Conservation (phyloP, 2,888 invertebrate genomes). For the Theretra japonica region DNA sequence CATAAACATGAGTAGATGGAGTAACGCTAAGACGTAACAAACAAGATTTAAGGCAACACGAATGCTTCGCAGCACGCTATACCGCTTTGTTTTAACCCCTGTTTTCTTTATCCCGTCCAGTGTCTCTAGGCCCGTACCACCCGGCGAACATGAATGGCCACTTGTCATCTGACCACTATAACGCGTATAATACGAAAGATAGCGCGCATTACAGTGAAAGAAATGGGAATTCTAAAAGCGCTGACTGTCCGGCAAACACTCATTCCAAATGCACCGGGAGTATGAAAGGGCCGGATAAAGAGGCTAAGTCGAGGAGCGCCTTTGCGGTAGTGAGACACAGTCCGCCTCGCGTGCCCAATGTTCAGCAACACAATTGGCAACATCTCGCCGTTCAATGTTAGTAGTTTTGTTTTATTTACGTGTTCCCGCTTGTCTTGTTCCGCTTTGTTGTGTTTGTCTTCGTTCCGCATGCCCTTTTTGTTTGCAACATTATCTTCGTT, state of each 20-base stretch:
- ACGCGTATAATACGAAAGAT: conserved; percentile 81
- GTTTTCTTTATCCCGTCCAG: conserved; percentile 73
- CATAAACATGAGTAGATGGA: conserved; percentile 15
- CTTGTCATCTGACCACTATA: conserved; percentile 79
- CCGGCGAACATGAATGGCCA: conserved; percentile 79
- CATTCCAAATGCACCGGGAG: conserved; percentile 77
- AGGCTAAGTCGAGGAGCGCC: conserved; percentile 85
- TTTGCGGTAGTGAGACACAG: conserved; percentile 86
- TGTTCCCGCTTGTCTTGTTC: conserved; percentile 48
- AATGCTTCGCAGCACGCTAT: conserved; percentile 71
- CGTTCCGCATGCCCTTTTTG: conserved; percentile 35
- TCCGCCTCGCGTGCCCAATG: conserved; percentile 79
- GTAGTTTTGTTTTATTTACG: conserved; percentile 73
- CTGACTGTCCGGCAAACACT: conserved; percentile 80
- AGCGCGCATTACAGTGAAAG: conserved; percentile 81
- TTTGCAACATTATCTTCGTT: conserved; percentile 22
- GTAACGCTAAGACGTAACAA: conserved; percentile 41
- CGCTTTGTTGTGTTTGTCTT: conserved; percentile 49
- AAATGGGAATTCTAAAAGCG: conserved; percentile 73
- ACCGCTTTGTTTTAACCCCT: conserved; percentile 80
- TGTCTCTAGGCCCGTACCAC: conserved; percentile 81
- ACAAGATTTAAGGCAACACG: conserved; percentile 58
- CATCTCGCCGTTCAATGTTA: conserved; percentile 88
- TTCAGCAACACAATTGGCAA: conserved; percentile 83
- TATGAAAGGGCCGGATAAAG: conserved; percentile 78